These are phyloP conservation scores for Cynocephalus volans DNA, from an alignment of 2,113 vertebrate species.

Conservation along the genomic window DNA sequence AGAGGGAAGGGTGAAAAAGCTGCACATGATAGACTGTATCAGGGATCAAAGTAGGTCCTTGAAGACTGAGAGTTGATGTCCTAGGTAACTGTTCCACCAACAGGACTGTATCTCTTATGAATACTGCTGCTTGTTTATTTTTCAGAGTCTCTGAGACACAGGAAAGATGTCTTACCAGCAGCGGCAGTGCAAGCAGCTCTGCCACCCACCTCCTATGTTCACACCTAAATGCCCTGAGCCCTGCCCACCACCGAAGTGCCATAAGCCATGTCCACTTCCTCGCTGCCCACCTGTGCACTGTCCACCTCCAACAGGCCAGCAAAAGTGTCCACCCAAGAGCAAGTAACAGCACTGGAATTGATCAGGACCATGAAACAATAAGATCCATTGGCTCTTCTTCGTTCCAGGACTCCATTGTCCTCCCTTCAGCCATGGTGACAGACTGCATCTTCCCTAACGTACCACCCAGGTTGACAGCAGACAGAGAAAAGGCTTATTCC, in stretches of 20 bases:
- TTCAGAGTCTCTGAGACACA: constrained; percentile 10
- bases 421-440: background rate
- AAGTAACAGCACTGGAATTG: background rate
- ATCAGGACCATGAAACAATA: background rate
- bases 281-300: constrained; percentile 22
- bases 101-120: background rate
- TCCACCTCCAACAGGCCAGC: background rate
- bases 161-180: constrained; percentile 50
- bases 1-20: background rate
- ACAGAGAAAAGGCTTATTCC: background rate
- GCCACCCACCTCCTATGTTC: background rate
- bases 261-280: background rate
- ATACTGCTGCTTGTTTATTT: background rate
- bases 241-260: background rate
- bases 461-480: background rate
- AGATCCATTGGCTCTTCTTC: background rate
- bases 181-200: constrained; percentile 54
- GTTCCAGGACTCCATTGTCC: background rate
- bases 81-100: background rate
- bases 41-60: background rate
- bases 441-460: background rate
- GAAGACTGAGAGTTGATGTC: background rate
- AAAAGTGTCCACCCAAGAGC: constrained; percentile 37
- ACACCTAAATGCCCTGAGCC: background rate
- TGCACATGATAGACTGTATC: background rate